These are phyloP conservation scores for Epinephelus moara DNA, from an alignment of 2,113 vertebrate species.

Conservation along the genomic window DNA sequence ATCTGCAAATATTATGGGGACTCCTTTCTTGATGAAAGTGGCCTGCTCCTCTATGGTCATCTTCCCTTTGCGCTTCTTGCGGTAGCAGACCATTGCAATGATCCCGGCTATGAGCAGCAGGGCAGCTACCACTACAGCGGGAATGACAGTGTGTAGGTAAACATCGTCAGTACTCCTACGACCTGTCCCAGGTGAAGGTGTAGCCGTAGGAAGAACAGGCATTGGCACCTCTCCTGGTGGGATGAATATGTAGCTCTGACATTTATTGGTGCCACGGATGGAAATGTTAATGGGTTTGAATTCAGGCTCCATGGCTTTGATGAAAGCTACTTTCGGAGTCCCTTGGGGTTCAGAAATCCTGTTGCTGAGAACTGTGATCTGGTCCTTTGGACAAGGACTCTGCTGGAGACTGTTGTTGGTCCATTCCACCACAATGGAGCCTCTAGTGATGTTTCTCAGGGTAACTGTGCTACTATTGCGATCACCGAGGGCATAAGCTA, in stretches of 20 bases:
- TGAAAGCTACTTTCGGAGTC: conserved; percentile 85
- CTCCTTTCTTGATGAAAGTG: conserved; percentile 98
- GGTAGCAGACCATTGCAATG: conserved; percentile 97
- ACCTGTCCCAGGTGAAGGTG: conserved; percentile 86
- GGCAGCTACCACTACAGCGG: conserved; percentile 94
- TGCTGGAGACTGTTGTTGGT: conserved; percentile 93
- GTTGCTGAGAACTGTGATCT: conserved; percentile 88
- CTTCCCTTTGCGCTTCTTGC: conserved; percentile 96
- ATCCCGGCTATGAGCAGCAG: conserved; percentile 95
- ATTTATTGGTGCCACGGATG: conserved; percentile 89
- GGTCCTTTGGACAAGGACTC: conserved; percentile 91
- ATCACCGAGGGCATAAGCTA: conserved; percentile 92
- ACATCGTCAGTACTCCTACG: conserved; percentile 92
- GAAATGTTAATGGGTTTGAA: conserved; percentile 90
- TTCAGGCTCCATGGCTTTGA: conserved; percentile 91
- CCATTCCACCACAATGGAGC: conserved; percentile 95
- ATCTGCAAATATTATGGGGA: conserved; percentile 97
- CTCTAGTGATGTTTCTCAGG: conserved; percentile 89
- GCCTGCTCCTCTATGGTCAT: conserved; percentile 97
- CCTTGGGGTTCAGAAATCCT: conserved; percentile 89
- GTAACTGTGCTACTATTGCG: conserved; percentile 94
- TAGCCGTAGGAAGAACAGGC: conserved; percentile 75
- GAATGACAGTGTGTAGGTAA: conserved; percentile 96
- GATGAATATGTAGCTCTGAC: conserved; percentile 89
- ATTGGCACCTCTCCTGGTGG: conserved; percentile 81